These are phyloP conservation scores for Trematocara zebra DNA, from an alignment of 2,113 vertebrate genomes.

Conservation along the genomic window DNA sequence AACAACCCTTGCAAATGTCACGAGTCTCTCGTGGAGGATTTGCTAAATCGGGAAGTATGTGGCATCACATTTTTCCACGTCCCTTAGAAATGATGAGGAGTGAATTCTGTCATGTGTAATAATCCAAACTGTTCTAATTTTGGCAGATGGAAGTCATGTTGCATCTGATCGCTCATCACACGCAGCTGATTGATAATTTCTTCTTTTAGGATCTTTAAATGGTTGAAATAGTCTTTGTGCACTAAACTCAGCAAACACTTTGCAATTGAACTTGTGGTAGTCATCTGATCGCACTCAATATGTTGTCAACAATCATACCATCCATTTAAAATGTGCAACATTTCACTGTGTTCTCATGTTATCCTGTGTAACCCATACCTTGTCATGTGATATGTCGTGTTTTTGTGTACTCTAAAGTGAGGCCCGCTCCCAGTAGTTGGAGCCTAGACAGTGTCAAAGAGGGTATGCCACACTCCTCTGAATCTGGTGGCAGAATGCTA, in stretches of 20 bases:
- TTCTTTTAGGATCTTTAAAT: background rate
- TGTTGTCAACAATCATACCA: background rate
- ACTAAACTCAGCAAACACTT: background rate
- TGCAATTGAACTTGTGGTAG: background rate
- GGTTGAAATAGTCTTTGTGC: background rate
- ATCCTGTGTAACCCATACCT: background rate
- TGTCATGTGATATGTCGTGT: slow-evolving; percentile 38
- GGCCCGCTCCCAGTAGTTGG: slow-evolving; percentile 91
- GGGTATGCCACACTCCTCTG: slow-evolving; percentile 79
- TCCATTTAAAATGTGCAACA: background rate
- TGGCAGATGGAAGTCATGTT: background rate
- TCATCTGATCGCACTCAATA: background rate
- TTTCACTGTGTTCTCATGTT: background rate
- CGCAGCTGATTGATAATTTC: background rate
- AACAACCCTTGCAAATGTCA: background rate
- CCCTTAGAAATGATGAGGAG: background rate
- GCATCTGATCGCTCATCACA: background rate
- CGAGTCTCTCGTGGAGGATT: background rate
- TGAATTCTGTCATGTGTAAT: background rate
- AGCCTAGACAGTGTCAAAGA: slow-evolving; percentile 94
- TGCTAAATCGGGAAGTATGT: background rate
- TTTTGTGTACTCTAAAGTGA: slow-evolving; percentile 79
- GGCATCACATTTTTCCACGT: background rate
- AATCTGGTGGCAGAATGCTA: slow-evolving; percentile 82
- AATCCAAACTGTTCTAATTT: background rate